These are phyloP conservation scores for Apantesis nais DNA, from an alignment of 2,888 invertebrate species.

Conservation along the genomic window DNA sequence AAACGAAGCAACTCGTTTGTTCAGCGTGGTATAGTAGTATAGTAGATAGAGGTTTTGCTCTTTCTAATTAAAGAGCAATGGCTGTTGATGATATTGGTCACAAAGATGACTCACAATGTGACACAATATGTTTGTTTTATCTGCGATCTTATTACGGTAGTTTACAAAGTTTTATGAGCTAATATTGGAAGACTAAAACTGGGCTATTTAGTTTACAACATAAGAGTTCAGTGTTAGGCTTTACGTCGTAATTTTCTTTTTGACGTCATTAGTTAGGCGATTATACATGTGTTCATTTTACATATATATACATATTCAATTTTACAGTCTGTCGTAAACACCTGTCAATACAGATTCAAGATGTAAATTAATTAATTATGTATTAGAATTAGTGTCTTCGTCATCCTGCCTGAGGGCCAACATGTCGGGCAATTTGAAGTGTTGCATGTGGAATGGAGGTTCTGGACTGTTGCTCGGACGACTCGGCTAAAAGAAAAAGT, in stretches of 20 bases:
- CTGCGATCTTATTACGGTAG: neutral
- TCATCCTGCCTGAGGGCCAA: constrained; percentile 71
- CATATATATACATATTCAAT: too few relatives aligned
- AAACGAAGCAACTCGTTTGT: too few relatives aligned
- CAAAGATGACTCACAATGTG: neutral
- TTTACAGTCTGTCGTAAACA: neutral
- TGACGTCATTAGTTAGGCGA: neutral
- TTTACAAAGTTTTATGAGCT: neutral
- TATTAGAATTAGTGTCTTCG: constrained; percentile 46
- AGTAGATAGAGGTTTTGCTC: too few relatives aligned
- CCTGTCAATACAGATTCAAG: neutral
- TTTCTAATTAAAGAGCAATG: too few relatives aligned
- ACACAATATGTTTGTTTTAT: neutral
- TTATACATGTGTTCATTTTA: neutral
- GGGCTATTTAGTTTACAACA: neutral
- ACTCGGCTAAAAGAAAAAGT: constrained; percentile 49
- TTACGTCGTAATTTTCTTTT: neutral
- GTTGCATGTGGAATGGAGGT: constrained; percentile 91
- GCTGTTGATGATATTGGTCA: neutral
- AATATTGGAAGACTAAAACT: neutral
- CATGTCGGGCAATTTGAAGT: constrained; percentile 89
- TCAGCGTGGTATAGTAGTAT: too few relatives aligned
- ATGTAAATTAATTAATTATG: constrained; percentile 1
- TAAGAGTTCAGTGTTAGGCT: neutral
- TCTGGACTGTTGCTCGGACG: constrained; percentile 85